A percentile compares a stretch with the other conserved stretches of the same genome.
Conservation (phyloP, 2,888 invertebrate species). For the Heteromyza rotundicornis region DNA sequence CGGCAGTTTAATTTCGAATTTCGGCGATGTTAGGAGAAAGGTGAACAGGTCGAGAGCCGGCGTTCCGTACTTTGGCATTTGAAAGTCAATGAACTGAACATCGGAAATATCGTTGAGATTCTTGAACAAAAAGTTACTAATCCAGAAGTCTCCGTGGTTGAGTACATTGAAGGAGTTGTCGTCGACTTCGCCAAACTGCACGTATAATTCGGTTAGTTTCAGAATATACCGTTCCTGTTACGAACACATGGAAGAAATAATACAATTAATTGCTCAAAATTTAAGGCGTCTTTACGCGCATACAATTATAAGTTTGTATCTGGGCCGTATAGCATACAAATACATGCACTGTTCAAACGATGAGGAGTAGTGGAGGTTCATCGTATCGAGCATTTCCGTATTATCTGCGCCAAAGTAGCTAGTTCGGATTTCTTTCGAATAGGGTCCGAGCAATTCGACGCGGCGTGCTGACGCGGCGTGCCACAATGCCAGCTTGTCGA, state of each 20-base stretch:
- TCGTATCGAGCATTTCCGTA: constrained; percentile 15
- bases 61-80: constrained; percentile 43
- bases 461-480: constrained; percentile 44
- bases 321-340: no score
- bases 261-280: no score
- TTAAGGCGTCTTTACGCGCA: not conserved
- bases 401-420: constrained; percentile 27
- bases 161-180: constrained; percentile 49
- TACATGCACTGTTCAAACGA: constrained; percentile 25
- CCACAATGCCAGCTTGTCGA: constrained; percentile 39
- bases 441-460: constrained; percentile 30
- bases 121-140: constrained; percentile 53
- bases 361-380: not conserved
- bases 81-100: constrained; percentile 49
- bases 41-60: constrained; percentile 51
- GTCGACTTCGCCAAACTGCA: constrained; percentile 29
- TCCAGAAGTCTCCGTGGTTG: constrained; percentile 53
- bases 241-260: no score
- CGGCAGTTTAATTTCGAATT: constrained; percentile 47
- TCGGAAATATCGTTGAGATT: constrained; percentile 34
- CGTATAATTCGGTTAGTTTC: not conserved
- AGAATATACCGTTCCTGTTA: not conserved
- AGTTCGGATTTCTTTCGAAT: constrained; percentile 17
- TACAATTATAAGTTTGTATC: no score
- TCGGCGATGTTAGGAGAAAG: constrained; percentile 50